Percentiles rank a stretch among this genome's conserved stretches.
Conservation (phyloP, 2,797 vertebrate genomes). For the Fundulus diaphanus region DNA sequence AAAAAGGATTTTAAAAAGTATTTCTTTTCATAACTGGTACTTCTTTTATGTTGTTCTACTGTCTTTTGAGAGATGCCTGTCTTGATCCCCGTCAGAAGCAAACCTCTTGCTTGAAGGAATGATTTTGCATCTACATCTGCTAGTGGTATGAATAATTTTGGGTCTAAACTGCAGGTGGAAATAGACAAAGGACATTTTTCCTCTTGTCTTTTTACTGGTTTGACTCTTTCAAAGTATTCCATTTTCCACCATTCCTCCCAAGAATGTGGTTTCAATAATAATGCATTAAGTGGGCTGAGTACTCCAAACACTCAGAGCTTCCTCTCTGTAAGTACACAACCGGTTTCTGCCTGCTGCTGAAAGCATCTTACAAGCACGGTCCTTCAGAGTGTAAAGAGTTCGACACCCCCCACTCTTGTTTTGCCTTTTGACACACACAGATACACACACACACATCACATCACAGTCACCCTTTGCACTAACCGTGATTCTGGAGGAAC, state of each 20-base stretch:
- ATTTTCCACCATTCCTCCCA: slow-evolving; percentile 72
- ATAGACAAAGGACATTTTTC: not conserved
- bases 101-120: not conserved
- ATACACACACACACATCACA: slow-evolving; percentile 20
- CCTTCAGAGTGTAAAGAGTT: slow-evolving; percentile 67
- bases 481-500: slow-evolving; percentile 20
- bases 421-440: not conserved
- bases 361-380: slow-evolving; percentile 77
- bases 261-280: slow-evolving; percentile 85
- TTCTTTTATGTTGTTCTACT: not conserved
- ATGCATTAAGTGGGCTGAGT: slow-evolving; percentile 82
- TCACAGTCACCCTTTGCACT: slow-evolving; percentile 23
- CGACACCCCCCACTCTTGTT: not conserved
- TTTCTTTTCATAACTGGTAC: not conserved
- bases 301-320: slow-evolving; percentile 80
- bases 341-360: slow-evolving; percentile 76
- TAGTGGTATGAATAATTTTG: not conserved
- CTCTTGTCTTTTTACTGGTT: slow-evolving; percentile 48
- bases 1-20: not conserved
- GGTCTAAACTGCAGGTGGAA: not conserved
- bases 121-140: not conserved
- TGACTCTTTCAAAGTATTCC: slow-evolving; percentile 73
- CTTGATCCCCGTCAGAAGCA: not conserved
- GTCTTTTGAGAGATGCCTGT: not conserved
- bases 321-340: slow-evolving; percentile 82